Evolutionary conservation across 2,888 invertebrate genomes (phyloP).

Genomic region (Anagyrus pseudococci): DNA sequence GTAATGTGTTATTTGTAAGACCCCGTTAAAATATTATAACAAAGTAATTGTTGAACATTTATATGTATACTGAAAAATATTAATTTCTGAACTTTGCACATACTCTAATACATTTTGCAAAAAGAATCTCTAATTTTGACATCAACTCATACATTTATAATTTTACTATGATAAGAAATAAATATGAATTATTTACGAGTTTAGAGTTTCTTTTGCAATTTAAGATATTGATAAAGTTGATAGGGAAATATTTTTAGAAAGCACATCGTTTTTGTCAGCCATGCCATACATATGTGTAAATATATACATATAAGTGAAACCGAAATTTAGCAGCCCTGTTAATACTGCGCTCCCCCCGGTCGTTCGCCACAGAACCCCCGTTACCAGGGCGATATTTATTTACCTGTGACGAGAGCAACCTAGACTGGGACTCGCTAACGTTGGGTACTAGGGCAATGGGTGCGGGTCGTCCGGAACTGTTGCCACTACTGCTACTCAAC

Average conservation of each 20-base stretch:
- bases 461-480: constrained; percentile 59
- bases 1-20: no score
- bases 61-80: no score
- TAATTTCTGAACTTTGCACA: no score
- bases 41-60: no score
- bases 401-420: constrained; percentile 58
- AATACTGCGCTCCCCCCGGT: background rate
- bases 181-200: background rate
- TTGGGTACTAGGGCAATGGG: constrained; percentile 66
- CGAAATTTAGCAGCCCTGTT: constrained; percentile 13
- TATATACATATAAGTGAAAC: constrained; percentile 16
- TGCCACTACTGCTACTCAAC: constrained; percentile 63
- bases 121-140: no score
- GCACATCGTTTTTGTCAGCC: constrained; percentile 28
- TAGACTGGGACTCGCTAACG: constrained; percentile 62
- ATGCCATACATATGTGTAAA: constrained; percentile 27
- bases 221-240: background rate
- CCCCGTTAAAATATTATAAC: no score
- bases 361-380: background rate
- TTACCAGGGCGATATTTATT: constrained; percentile 42
- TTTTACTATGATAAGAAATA: background rate
- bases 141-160: background rate
- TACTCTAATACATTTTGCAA: no score
- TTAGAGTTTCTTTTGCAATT: constrained; percentile 2
- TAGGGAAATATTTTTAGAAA: constrained; percentile 14